phyloP scores from a whole-genome alignment of 2,888 invertebrate species.

The Polydrusus tereticollis region DNA sequence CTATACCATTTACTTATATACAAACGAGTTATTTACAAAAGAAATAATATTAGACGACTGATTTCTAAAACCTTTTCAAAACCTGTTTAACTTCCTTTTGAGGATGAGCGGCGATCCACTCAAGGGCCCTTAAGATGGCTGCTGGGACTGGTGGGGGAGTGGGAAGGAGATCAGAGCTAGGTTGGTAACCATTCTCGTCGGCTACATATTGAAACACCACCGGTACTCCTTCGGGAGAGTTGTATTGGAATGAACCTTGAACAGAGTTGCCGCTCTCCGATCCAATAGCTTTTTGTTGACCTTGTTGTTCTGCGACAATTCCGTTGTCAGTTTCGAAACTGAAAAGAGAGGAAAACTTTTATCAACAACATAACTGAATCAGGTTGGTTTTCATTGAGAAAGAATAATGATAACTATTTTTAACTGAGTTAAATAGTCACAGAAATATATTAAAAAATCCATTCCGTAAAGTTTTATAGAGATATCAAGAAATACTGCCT shows the following conservation, averaged over 20 bases:
- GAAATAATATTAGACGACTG: background rate
- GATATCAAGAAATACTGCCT: too few relatives aligned
- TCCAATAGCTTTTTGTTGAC: slow-evolving; percentile 64
- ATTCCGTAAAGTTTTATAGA: too few relatives aligned
- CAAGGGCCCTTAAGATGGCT: slow-evolving; percentile 71
- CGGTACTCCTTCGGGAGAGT: slow-evolving; percentile 57
- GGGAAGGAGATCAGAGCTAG: slow-evolving; percentile 55
- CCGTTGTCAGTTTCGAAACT: slow-evolving; percentile 75
- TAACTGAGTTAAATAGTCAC: too few relatives aligned
- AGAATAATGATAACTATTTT: too few relatives aligned
- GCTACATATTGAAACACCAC: slow-evolving; percentile 56
- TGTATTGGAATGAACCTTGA: slow-evolving; percentile 67
- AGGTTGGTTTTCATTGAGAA: too few relatives aligned
- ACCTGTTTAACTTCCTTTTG: background rate
- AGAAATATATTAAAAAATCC: too few relatives aligned
- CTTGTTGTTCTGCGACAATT: slow-evolving; percentile 72
- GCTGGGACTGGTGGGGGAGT: slow-evolving; percentile 60
- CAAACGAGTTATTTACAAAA: background rate
- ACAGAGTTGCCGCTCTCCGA: slow-evolving; percentile 63
- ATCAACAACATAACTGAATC: too few relatives aligned
- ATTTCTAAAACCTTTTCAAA: background rate
- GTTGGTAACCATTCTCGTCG: slow-evolving; percentile 61
- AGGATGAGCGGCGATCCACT: slow-evolving; percentile 69
- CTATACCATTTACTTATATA: too few relatives aligned
- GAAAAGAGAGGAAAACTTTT: slow-evolving; percentile 37